Evolutionary conservation across 2,797 vertebrate species (phyloP), one percentile per base, ranked within the genome.

Genomic region (Mus spretus): DNA sequence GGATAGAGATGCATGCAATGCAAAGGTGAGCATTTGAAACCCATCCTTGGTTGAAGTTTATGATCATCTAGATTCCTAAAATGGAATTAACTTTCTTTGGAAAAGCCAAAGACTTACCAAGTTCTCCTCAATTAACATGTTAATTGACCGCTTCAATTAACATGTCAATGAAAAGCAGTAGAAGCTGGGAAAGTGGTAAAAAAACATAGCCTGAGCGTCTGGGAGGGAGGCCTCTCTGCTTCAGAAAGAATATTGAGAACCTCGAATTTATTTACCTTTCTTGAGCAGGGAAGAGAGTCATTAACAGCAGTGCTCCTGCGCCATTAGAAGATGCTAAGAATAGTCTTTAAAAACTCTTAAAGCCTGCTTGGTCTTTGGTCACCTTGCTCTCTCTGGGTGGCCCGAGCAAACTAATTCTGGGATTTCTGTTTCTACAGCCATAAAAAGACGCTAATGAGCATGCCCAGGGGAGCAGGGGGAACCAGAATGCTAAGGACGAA

Each of bases 311-410:
- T 0, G 75, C 53, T 7, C 67, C 75, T 37, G 50, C 20, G 40
- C 20, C 89, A 75, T 92, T 47, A 65, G 83, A 96, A 92, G 96
- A 97, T n/a, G 90, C 91, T 86, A 80, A 83, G 88, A 83, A 17
- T 85, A 61, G 61, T 59, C 63, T 65, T 24, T 24, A 78, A n/a
- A 40, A 31, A 47, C 61, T 31, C 72, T 59, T 22, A 44, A 59
- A 40, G 22, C 78, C 40, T 81, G 91, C 81, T 90, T 74, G 17
- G 89, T 82, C 87, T 77, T 85, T 14, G 95, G 96, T 96, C 90
- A 47, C 94, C 88, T 93, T 84, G 83, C 84, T 96, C 97, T 67
- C 79, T 26, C 94, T 95, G 93, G 96, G 96, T 95, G 97, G 97
- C 96, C 93, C 0, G 6, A 19, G 70, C 37, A 12, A 74, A 75